Percentiles rank a stretch among this genome's conserved stretches.
phyloP scores from a whole-genome alignment of 1,140 invertebrate genomes.

The Ectropis grisescens region DNA sequence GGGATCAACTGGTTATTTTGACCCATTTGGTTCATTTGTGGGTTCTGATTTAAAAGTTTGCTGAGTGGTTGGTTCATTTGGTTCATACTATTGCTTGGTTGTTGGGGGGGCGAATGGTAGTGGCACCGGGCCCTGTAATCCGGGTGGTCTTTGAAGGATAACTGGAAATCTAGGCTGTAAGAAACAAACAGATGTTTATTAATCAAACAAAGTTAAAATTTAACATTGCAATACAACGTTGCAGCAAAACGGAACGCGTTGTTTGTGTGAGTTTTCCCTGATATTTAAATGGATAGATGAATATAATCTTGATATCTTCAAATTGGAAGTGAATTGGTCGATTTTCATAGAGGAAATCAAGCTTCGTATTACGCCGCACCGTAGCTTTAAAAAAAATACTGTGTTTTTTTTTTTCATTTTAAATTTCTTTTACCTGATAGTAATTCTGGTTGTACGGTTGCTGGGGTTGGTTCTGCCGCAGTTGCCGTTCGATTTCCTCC shows the following conservation, averaged over 20 bases:
- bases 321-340: too few relatives aligned
- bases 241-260: too few relatives aligned
- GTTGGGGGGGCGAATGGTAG: constrained; percentile 46
- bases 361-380: too few relatives aligned
- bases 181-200: too few relatives aligned
- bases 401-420: too few relatives aligned
- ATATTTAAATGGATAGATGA: too few relatives aligned
- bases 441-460: constrained; percentile 28
- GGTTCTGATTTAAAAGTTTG: constrained; percentile 28
- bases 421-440: constrained; percentile 28
- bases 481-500: constrained; percentile 58
- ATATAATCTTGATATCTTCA: too few relatives aligned
- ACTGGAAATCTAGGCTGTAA: constrained; percentile 53
- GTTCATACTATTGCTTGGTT: constrained; percentile 26
- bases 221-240: too few relatives aligned
- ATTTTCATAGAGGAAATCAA: too few relatives aligned
- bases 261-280: too few relatives aligned
- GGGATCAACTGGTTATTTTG: constrained; percentile 20
- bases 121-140: constrained; percentile 46
- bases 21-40: constrained; percentile 18
- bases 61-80: constrained; percentile 37
- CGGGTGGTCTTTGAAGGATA: constrained; percentile 52
- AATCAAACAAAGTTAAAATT: too few relatives aligned
- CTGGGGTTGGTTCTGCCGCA: constrained; percentile 44
- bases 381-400: too few relatives aligned